Base-by-base conservation (phyloP, 2,797 vertebrate species). In the Discoglossus pictus region DNA sequence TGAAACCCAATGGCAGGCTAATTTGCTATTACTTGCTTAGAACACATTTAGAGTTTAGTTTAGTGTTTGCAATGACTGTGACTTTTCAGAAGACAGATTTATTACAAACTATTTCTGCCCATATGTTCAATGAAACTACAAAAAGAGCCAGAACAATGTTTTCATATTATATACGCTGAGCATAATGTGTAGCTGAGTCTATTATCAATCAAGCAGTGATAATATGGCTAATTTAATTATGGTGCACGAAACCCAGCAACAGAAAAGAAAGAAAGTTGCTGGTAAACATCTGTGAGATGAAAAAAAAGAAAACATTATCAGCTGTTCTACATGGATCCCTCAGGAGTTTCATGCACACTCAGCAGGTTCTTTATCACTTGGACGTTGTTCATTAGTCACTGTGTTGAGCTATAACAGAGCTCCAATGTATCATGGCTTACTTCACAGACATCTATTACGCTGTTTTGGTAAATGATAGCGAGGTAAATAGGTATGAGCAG, bases 261-360 rank as follows among this genome's bases (percentile, higher is more conserved):
- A 15, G 11, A 51, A 31, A 31, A 36, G 52, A 34, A 20, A 9
- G 34, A 55, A 21, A 13, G 18, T 23, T 21, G 7, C 35, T 55
- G 52, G 18, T 23, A 38, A 53, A 55, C 52, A 55, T 38, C 34
- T 55, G 52, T 23, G 34, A 38, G 35, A n/a, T n/a, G n/a, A n/a
- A n/a, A 20, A 8, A 44, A 2, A n/a, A 17, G n/a, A 44, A 27
- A 51, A 51, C 48, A 27, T 13, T 51, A 51, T 51, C 23, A 34
- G 16, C 34, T 55, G 17, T 39, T 55, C 34, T 21, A 7, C 15
- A 55, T 12, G 21, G 35, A 39, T 55, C 34, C 34, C 52, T 18
- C 18, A 55, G 52, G 34, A 55, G 35, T 7, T 13, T 39, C 11
- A 38, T 39, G 20, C 18, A 36, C 34, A 55, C 17, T 55, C 16